Conservation (phyloP, 2,797 vertebrate species). For the Erpetoichthys calabaricus region DNA sequence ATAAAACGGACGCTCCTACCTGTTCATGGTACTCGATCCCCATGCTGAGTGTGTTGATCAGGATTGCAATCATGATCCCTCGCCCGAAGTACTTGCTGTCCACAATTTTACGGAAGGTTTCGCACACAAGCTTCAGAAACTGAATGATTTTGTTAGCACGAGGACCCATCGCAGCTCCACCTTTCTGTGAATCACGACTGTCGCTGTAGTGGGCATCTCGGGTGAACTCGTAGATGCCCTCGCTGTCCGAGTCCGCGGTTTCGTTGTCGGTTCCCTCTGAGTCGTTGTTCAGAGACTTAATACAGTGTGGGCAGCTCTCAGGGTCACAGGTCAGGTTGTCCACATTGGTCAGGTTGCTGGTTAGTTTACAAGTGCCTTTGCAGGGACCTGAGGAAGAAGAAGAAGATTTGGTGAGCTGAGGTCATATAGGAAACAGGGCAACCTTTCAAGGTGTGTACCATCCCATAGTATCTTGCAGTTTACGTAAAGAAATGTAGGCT, state of each 20-base stretch:
- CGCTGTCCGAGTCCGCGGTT: conserved; percentile 73
- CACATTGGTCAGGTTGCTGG: conserved; percentile 57
- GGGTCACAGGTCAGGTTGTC: conserved; percentile 60
- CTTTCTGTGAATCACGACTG: conserved; percentile 53
- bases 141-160: conserved; percentile 46
- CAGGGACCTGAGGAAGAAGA: conserved; percentile 39
- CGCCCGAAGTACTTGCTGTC: conserved; percentile 82
- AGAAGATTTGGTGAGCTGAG: conserved; percentile 6
- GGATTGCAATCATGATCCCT: conserved; percentile 80
- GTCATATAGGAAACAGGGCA: neutral
- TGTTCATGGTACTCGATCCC: conserved; percentile 80
- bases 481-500: too few species aligned
- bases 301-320: conserved; percentile 80
- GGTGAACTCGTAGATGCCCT: conserved; percentile 79
- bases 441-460: too few species aligned
- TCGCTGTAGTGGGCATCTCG: conserved; percentile 69
- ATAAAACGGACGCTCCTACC: conserved; percentile 37
- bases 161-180: conserved; percentile 37
- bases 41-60: conserved; percentile 82
- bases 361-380: conserved; percentile 65
- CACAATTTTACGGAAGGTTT: conserved; percentile 77
- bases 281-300: conserved; percentile 51
- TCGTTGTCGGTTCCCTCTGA: conserved; percentile 60
- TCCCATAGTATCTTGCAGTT: too few species aligned
- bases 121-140: conserved; percentile 80